These are phyloP conservation scores for Campoletis sonorensis DNA, from an alignment of 1,140 invertebrate genomes.

Conservation along the genomic window DNA sequence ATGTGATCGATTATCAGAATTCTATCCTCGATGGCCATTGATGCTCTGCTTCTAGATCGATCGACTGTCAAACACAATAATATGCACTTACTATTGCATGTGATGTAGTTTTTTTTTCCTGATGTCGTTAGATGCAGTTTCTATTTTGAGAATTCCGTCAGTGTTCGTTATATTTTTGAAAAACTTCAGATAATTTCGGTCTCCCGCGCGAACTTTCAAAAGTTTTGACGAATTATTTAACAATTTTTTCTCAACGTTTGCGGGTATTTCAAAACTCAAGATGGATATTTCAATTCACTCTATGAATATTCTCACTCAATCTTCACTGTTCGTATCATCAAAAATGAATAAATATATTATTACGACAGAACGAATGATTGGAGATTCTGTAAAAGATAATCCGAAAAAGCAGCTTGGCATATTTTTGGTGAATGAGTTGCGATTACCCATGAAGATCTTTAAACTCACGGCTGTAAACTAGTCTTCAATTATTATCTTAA, in stretches of 20 bases:
- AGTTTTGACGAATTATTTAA: too few species aligned
- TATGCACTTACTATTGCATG: not conserved
- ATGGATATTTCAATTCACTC: too few species aligned
- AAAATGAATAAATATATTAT: too few species aligned
- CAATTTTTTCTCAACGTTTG: too few species aligned
- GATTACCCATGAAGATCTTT: slow-evolving; percentile 21
- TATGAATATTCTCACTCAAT: too few species aligned
- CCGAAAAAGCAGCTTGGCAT: not conserved
- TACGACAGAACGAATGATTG: not conserved
- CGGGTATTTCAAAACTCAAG: too few species aligned
- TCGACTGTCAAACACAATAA: slow-evolving; percentile 12
- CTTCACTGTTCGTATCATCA: too few species aligned
- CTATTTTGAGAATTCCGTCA: not conserved
- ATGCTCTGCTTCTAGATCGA: slow-evolving; percentile 7
- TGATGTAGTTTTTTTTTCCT: slow-evolving; percentile 5
- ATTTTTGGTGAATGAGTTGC: not conserved
- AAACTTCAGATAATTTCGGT: too few species aligned
- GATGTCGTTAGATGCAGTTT: not conserved
- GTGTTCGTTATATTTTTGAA: too few species aligned
- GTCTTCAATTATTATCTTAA: slow-evolving; percentile 29
- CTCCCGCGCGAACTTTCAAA: too few species aligned
- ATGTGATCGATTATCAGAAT: slow-evolving; percentile 7
- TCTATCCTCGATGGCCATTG: not conserved
- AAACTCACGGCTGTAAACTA: slow-evolving; percentile 27
- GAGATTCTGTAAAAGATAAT: not conserved